Conservation (phyloP, 2,797 vertebrate genomes). For the Cyprinella venusta region DNA sequence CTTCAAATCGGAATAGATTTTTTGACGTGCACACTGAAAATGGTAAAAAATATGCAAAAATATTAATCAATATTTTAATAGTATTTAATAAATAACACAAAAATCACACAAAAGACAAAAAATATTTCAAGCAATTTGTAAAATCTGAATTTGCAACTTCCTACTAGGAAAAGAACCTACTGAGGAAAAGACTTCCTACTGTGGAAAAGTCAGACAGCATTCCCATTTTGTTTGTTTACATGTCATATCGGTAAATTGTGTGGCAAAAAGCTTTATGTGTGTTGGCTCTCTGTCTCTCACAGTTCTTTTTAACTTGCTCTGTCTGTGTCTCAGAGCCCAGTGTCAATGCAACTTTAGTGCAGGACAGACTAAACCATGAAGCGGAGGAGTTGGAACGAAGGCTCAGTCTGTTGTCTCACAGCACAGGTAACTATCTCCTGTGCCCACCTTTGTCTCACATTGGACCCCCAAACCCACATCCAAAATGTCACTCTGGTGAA, state of each 20-base stretch:
- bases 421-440: conserved; percentile 80
- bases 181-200: no score
- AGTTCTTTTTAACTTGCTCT: conserved; percentile 9
- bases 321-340: conserved; percentile 74
- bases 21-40: no score
- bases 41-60: no score
- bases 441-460: background rate
- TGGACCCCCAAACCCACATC: background rate
- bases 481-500: background rate
- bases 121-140: background rate
- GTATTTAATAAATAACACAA: no score
- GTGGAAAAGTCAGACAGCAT: background rate
- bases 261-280: background rate
- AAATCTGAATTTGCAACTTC: background rate
- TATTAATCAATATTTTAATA: no score
- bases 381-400: conserved; percentile 90
- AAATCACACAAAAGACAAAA: no score
- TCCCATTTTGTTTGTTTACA: background rate
- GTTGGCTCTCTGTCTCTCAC: conserved; percentile 30
- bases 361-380: conserved; percentile 87
- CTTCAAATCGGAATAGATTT: no score
- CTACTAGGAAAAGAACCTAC: background rate
- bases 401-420: conserved; percentile 89
- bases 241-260: background rate
- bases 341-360: conserved; percentile 72